Evolutionary conservation across 2,797 vertebrate species (phyloP).

Genomic region (Trematomus bernacchii): DNA sequence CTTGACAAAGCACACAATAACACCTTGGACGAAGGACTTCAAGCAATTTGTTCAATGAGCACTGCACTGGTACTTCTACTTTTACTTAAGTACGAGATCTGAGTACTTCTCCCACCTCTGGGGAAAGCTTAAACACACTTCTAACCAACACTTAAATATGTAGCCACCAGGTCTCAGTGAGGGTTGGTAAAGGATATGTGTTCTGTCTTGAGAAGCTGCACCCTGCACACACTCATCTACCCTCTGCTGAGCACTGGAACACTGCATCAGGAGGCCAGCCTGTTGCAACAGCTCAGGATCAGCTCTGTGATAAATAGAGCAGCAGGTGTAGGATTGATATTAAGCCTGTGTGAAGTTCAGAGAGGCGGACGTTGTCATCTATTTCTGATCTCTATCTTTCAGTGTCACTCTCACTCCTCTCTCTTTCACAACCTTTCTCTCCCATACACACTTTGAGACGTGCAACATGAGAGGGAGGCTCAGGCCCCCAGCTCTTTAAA

Average conservation of each 20-base stretch:
- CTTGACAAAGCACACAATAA: no score
- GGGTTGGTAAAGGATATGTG: not conserved
- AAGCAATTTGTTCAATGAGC: no score
- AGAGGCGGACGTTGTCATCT: conserved; percentile 34
- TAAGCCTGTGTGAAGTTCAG: conserved; percentile 51
- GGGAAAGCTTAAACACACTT: no score
- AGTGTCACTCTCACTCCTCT: conserved; percentile 18
- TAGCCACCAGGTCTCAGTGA: not conserved
- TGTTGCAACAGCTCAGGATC: conserved; percentile 20
- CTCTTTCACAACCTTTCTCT: conserved; percentile 15
- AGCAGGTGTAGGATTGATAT: conserved; percentile 60
- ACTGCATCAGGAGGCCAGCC: conserved; percentile 24
- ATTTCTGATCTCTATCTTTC: conserved; percentile 43
- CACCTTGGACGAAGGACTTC: no score
- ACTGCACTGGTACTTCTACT: no score
- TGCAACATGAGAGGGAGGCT: conserved; percentile 41
- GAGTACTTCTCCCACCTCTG: no score
- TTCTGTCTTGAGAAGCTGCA: not conserved
- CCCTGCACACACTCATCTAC: not conserved
- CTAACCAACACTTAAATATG: not conserved
- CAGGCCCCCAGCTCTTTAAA: conserved; percentile 3
- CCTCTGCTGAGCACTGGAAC: not conserved
- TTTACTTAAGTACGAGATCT: no score
- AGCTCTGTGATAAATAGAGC: conserved; percentile 36
- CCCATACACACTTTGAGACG: conserved; percentile 27